Evolutionary conservation across 2,113 vertebrate species (phyloP).

Genomic region (Suncus etruscus): DNA sequence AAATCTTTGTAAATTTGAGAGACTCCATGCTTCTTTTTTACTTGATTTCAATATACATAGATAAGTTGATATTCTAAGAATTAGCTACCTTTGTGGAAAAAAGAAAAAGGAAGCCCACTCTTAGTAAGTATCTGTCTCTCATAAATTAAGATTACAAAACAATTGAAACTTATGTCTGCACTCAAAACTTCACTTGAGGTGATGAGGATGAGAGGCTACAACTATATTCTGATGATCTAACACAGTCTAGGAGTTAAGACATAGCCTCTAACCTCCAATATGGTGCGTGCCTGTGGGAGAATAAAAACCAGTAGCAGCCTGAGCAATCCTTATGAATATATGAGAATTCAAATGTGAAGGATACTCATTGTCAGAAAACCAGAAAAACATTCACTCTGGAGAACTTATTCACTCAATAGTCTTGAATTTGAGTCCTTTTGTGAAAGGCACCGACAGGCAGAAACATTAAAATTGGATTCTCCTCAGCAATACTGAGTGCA

Average conservation of each 20-base stretch:
- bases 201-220: neutral
- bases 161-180: conserved; percentile 14
- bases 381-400: neutral
- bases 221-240: neutral
- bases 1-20: neutral
- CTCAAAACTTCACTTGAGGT: conserved; percentile 12
- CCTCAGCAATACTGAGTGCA: too few species aligned
- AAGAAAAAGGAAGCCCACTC: neutral
- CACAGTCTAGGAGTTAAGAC: neutral
- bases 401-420: too few species aligned
- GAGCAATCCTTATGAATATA: neutral
- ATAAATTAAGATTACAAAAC: conserved; percentile 30
- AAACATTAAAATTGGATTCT: too few species aligned
- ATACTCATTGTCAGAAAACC: neutral
- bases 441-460: too few species aligned
- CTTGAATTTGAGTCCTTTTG: too few species aligned
- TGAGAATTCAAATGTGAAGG: neutral
- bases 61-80: conserved; percentile 2
- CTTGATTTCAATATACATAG: conserved; percentile 11
- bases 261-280: neutral
- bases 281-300: neutral
- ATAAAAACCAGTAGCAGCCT: neutral
- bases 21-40: neutral
- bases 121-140: neutral
- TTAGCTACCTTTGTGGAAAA: neutral